phyloP scores from a whole-genome alignment of 30 jellyfish, hydroid and myxozoan genomes.

The Hydractinia echinata region DNA sequence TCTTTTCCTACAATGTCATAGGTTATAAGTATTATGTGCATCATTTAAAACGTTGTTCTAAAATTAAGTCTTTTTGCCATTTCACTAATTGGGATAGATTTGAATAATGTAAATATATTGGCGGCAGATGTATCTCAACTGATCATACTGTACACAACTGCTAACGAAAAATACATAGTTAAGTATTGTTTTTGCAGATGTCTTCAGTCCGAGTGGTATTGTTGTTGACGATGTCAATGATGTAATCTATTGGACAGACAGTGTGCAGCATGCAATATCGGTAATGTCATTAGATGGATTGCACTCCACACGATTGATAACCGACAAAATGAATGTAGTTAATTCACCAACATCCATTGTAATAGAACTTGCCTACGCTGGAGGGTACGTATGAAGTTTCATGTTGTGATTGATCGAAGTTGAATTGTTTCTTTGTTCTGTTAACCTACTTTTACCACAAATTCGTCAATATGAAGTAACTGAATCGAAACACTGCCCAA shows the following conservation, averaged over 20 bases:
- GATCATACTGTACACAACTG: no score
- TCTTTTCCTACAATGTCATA: no score
- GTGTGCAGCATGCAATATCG: not conserved
- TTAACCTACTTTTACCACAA: no score
- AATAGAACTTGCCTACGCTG: not conserved
- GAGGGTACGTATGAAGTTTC: not conserved
- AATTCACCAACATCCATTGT: slow-evolving; percentile 7
- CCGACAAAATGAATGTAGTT: not conserved
- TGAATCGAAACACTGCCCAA: no score
- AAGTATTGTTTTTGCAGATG: not conserved
- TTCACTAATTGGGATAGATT: no score
- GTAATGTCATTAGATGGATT: slow-evolving; percentile 7
- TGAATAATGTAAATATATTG: no score
- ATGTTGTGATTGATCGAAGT: not conserved
- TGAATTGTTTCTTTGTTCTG: no score
- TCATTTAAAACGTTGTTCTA: no score
- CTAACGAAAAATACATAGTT: not conserved
- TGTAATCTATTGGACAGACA: slow-evolving; percentile 11
- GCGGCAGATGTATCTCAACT: no score
- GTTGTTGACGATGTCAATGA: slow-evolving; percentile 8
- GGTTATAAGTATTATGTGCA: no score
- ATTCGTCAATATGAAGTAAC: no score
- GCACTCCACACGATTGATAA: not conserved
- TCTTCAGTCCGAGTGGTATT: not conserved
- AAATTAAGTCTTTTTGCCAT: no score